Evolutionary conservation across 2,888 invertebrate species (phyloP), one percentile per base, ranked within the genome.

Genomic region (Macrosoma leucophasiata): DNA sequence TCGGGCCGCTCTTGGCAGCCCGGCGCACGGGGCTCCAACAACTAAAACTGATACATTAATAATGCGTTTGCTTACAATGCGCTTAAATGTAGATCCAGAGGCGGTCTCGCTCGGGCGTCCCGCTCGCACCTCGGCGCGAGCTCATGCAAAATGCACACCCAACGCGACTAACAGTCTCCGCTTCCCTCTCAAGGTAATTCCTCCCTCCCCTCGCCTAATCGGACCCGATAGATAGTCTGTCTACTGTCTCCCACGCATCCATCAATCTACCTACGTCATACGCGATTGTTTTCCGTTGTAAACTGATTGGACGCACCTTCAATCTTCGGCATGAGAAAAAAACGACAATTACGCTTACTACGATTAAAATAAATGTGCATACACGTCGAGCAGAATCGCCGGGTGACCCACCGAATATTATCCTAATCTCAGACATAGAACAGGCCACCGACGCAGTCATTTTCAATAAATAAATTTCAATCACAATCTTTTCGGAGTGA

Each of bases 31-130:
- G 64, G 74, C 73, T 71, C 72, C 68, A 69, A 76, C 74, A 79
- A 79, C 82, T 82, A 79, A 81, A 82, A 77, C 73, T 75, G 77
- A 71, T 82, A 76, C 82, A 82, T 84, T 82, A 81, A 76, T 82
- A 84, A 84, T 82, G 71, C 69, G 64, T 70, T 78, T 82, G 81
- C 79, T 84, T 82, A 81, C 82, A 79, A 82, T 82, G 81, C 76
- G 79, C 82, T 84, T 81, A 84, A 82, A 81, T 82, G 82, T 84
- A 79, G 78, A 79, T 79, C 71, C 70, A 65, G 56, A 62, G 65
- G 55, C 50, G 47, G 59, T 73, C 75, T 53, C 62, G 49, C 58
- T 71, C 63, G 41, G 50, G 41, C 53, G 30, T 28, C 44, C 43
- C 50, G 44, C 64, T 59, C 62, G 31, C 57, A 45, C 62, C 45